Conservation (phyloP, 2,113 vertebrate genomes). For the Rhinoderma darwinii region DNA sequence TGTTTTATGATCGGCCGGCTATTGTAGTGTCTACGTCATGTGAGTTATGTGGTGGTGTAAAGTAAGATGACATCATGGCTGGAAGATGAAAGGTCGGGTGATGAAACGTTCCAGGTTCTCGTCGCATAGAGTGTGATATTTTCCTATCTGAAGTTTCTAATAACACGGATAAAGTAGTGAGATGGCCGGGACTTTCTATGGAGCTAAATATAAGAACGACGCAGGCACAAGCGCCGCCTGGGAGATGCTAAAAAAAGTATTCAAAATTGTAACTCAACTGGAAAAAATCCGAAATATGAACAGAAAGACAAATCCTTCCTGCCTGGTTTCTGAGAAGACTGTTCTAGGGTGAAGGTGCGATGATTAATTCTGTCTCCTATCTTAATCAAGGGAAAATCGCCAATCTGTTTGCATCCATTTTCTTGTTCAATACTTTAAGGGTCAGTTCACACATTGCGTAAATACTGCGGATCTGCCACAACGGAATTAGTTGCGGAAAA, state of each 20-base stretch:
- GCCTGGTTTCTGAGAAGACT: neutral
- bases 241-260: neutral
- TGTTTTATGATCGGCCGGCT: conserved; percentile 58
- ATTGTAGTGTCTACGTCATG: conserved; percentile 48
- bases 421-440: no score
- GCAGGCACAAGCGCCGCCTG: neutral
- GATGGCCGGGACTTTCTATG: neutral
- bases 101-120: conserved; percentile 66
- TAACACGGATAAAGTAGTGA: conserved; percentile 18
- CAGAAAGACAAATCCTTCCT: neutral
- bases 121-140: conserved; percentile 63
- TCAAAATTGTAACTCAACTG: neutral
- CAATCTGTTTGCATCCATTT: no score
- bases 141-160: conserved; percentile 60
- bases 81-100: conserved; percentile 67
- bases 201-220: conserved; percentile 24
- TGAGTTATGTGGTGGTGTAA: conserved; percentile 70
- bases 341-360: neutral
- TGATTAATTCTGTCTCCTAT: neutral
- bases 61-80: conserved; percentile 64
- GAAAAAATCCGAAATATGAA: neutral
- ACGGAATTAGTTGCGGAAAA: no score
- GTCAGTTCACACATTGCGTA: no score
- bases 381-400: neutral
- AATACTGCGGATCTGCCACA: no score